These are phyloP conservation scores for Marasmarcha lunaedactyla DNA, from an alignment of 2,888 invertebrate species.

Conservation along the genomic window DNA sequence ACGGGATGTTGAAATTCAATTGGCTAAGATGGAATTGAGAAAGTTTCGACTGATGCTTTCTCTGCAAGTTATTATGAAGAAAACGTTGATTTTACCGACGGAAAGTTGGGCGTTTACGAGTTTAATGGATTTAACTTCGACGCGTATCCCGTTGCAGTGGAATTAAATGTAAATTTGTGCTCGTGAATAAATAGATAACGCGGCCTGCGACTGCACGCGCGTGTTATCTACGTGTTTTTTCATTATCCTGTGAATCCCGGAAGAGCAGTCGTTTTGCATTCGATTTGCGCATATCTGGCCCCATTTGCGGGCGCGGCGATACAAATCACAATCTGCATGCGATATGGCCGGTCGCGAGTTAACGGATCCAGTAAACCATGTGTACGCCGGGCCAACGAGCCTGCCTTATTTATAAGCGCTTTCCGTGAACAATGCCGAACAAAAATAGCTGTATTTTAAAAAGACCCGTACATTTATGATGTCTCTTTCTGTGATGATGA, in stretches of 20 bases:
- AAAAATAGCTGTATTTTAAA: too few relatives aligned
- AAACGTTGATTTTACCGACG: neutral
- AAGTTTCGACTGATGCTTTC: slow-evolving; percentile 25
- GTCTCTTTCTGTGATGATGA: too few relatives aligned
- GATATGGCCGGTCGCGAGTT: slow-evolving; percentile 33
- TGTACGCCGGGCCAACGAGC: neutral
- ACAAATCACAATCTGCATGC: slow-evolving; percentile 57
- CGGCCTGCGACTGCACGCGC: too few relatives aligned
- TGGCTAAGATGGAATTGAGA: slow-evolving; percentile 35
- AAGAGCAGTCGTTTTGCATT: slow-evolving; percentile 33
- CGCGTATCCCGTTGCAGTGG: neutral
- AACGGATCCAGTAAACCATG: neutral
- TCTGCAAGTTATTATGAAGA: slow-evolving; percentile 11
- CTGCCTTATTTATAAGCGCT: too few relatives aligned
- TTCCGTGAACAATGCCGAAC: too few relatives aligned
- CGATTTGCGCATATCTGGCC: slow-evolving; percentile 34
- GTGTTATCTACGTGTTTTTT: slow-evolving; percentile 1
- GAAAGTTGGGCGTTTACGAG: neutral
- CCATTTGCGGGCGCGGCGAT: slow-evolving; percentile 25
- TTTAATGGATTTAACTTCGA: neutral
- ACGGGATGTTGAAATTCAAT: slow-evolving; percentile 38
- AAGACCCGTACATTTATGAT: too few relatives aligned
- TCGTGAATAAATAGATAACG: too few relatives aligned
- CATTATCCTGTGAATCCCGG: neutral
- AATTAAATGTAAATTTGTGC: too few relatives aligned